Conservation (phyloP, 64 coral and sea anemone genomes). For the Stichodactyla mertensii region DNA sequence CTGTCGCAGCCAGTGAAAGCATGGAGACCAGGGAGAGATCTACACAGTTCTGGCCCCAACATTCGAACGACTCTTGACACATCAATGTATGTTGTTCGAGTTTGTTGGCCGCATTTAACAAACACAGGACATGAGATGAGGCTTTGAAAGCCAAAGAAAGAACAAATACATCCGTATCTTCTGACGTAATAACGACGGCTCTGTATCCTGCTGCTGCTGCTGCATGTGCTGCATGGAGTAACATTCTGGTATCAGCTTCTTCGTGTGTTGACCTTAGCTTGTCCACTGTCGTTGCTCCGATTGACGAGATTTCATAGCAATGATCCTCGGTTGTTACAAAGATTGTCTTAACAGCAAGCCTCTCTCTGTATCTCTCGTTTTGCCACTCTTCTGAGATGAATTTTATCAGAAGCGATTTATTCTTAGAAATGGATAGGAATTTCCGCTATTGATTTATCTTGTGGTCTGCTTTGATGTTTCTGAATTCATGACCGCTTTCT, state of each 20-base stretch:
- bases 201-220: neutral
- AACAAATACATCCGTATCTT: no score
- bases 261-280: constrained; percentile 32
- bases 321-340: constrained; percentile 21
- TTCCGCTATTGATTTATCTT: constrained; percentile 31
- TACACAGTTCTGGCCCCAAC: constrained; percentile 6
- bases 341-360: constrained; percentile 24
- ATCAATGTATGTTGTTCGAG: constrained; percentile 25
- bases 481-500: constrained; percentile 27
- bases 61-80: constrained; percentile 5
- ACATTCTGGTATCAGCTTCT: constrained; percentile 26
- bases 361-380: constrained; percentile 35
- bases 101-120: neutral
- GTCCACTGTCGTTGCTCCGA: neutral
- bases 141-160: no score
- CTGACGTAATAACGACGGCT: no score
- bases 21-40: constrained; percentile 24
- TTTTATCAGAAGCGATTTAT: constrained; percentile 43
- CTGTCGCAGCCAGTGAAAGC: constrained; percentile 39
- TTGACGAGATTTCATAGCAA: constrained; percentile 26
- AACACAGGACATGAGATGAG: no score
- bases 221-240: constrained; percentile 30
- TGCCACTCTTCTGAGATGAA: constrained; percentile 39
- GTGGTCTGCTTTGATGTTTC: constrained; percentile 40
- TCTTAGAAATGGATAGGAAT: constrained; percentile 19